These are phyloP conservation scores for Eristalis arbustorum DNA, from an alignment of 2,888 invertebrate genomes.

Conservation along the genomic window DNA sequence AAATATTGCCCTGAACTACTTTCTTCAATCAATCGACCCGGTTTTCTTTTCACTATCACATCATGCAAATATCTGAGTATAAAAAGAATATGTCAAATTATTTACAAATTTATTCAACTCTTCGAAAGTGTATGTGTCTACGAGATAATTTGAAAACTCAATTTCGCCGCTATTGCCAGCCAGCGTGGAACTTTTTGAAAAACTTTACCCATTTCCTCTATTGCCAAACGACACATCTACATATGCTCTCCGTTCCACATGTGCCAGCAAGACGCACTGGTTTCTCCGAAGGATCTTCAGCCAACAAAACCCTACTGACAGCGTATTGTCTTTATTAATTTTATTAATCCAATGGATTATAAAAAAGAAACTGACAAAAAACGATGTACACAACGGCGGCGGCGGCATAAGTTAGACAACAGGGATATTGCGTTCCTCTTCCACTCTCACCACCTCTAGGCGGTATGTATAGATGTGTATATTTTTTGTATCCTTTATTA, in stretches of 20 bases:
- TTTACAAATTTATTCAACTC: neutral
- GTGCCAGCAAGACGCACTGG: neutral
- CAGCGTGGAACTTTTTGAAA: neutral
- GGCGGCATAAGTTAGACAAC: slow-evolving; percentile 43
- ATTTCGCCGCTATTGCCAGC: neutral
- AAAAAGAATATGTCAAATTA: neutral
- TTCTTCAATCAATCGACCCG: neutral
- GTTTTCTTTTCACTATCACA: neutral
- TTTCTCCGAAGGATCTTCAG: neutral
- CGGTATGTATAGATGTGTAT: slow-evolving; percentile 2
- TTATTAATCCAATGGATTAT: slow-evolving; percentile 48
- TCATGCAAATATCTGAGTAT: neutral
- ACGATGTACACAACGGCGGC: neutral
- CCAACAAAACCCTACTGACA: neutral
- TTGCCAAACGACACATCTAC: neutral
- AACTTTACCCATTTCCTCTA: neutral
- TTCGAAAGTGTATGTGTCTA: neutral
- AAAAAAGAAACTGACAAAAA: slow-evolving; percentile 5
- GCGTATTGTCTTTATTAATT: slow-evolving; percentile 53
- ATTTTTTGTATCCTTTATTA: slow-evolving; percentile 64
- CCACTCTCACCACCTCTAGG: neutral
- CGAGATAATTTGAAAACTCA: neutral
- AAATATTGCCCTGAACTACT: neutral
- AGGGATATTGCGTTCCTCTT: slow-evolving; percentile 41
- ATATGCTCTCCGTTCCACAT: neutral